These are phyloP conservation scores for Cirrhinus molitorella DNA, from an alignment of 2,797 vertebrate genomes.

Conservation along the genomic window DNA sequence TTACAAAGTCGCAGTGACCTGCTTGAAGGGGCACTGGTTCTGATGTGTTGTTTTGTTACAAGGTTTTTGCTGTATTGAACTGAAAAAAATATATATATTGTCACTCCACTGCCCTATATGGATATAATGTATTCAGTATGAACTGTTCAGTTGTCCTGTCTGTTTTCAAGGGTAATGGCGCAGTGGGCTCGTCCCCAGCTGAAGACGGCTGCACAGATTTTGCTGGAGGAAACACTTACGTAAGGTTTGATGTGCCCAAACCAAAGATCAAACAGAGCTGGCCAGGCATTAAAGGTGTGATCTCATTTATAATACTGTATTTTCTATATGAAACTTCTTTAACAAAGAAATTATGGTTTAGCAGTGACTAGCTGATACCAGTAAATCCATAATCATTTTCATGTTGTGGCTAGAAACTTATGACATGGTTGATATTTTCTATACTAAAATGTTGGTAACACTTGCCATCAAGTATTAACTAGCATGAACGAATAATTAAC, in stretches of 20 bases:
- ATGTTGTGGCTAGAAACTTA: background rate
- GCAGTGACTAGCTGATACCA: background rate
- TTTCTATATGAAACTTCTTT: background rate
- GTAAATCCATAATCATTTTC: background rate
- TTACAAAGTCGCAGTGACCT: constrained; percentile 60
- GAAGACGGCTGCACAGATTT: constrained; percentile 79
- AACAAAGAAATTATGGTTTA: background rate
- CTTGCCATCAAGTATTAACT: too few species aligned
- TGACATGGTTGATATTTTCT: background rate
- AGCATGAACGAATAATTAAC: too few species aligned
- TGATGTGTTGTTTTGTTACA: constrained; percentile 9
- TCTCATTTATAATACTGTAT: constrained; percentile 2
- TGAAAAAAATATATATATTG: background rate
- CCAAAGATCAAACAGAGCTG: constrained; percentile 86
- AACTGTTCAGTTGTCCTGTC: constrained; percentile 47
- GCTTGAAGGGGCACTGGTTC: constrained; percentile 33
- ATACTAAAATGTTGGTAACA: background rate
- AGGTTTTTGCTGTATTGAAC: background rate
- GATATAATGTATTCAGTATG: constrained; percentile 31
- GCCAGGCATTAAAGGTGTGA: constrained; percentile 89
- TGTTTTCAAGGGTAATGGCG: constrained; percentile 84
- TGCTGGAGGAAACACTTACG: constrained; percentile 81
- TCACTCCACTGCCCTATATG: background rate
- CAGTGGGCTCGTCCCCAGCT: constrained; percentile 66
- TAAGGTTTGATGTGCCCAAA: constrained; percentile 89